Evolutionary conservation across 1,140 invertebrate species (phyloP).

Genomic region (Cydia fagiglandana): DNA sequence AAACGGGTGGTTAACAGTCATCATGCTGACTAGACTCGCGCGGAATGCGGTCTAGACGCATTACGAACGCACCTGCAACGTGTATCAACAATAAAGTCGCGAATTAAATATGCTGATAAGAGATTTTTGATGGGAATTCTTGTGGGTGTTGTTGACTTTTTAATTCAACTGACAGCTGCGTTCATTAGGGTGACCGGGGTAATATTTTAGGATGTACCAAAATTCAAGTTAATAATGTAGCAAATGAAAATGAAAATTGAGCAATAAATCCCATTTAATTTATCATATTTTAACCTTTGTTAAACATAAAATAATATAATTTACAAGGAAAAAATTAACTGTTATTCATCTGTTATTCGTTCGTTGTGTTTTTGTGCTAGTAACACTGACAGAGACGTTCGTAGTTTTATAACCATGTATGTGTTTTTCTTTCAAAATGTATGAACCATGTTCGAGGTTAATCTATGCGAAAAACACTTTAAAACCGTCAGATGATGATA

Average conservation of each 20-base stretch:
- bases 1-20: conserved; percentile 55
- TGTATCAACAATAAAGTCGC: conserved; percentile 33
- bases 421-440: background rate
- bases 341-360: too few species aligned
- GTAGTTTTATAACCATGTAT: background rate
- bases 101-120: conserved; percentile 51
- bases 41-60: conserved; percentile 35
- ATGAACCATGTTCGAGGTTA: background rate
- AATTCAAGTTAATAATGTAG: background rate
- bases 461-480: background rate
- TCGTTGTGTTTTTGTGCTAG: background rate
- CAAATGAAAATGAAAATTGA: too few species aligned
- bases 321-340: background rate
- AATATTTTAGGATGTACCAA: background rate
- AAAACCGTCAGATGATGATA: conserved; percentile 13
- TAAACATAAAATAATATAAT: background rate
- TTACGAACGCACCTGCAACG: conserved; percentile 50
- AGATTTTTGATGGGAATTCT: conserved; percentile 45
- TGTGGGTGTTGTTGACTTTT: conserved; percentile 47
- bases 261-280: background rate
- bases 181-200: background rate
- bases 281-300: background rate
- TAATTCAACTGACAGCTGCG: conserved; percentile 2
- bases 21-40: conserved; percentile 45
- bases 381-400: background rate